Evolutionary conservation across 2,888 invertebrate species (phyloP), one percentile per base, ranked within the genome.

Genomic region (Caenorhabditis drosophilae): DNA sequence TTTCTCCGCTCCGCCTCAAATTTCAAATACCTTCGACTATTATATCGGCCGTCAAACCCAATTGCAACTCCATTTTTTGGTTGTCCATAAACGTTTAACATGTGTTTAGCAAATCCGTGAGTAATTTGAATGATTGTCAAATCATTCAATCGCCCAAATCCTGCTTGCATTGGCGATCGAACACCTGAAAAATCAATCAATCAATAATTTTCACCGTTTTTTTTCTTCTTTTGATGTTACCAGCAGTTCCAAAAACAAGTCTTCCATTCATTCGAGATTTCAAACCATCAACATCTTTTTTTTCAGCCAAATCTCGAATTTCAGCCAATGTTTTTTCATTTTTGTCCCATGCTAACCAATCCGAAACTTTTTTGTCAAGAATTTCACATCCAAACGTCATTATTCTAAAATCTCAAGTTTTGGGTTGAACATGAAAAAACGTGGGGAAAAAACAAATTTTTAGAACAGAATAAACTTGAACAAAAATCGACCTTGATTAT

Each of bases 61-160:
- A 82, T 77, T 4, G 73, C 81, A 25, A 82, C 67, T 26, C 79
- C 77, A 11, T 53, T 66, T 31, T 54, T 67, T 31, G 68, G 59
- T 34, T 63, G 55, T 11, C 55, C 61, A 36, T 61, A 70, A 0
- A 63, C 69, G 12, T 66, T 52, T 11, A 62, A 49, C 60, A 82
- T 63, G 51, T 83, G 75, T 12, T 66, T 55, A 15, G 81, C 79
- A 54, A 83, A 70, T 25, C 81, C 82, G 42, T 80, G 80, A 1
- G 82, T 89, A 94, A 1, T 57, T 53, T 98, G 98, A 47, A 98
- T 88, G 55, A 89, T 85, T 0, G 95, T 92, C 42, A 99, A 88
- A 85, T 98, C 97, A 85, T 99, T 99, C 91, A 98, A 92, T 68
- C 90, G 89, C 71, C 89, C 89, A 85, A 91, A 95, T 0, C 98